phyloP scores from a whole-genome alignment of 37 sponge, comb jelly and placozoan species.

The Axinella damicornis region DNA sequence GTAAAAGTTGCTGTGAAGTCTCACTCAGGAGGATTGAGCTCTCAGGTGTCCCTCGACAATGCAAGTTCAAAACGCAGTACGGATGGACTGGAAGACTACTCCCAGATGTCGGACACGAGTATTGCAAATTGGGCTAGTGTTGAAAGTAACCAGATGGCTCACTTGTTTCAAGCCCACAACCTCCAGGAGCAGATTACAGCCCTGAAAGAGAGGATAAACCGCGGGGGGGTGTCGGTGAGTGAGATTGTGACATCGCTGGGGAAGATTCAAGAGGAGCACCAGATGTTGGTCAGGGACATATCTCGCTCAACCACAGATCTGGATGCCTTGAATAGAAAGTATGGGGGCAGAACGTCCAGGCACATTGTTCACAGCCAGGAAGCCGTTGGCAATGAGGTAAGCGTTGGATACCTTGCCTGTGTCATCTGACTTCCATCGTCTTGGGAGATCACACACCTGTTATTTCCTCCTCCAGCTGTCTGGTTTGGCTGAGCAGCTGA shows the following conservation, averaged over 20 bases:
- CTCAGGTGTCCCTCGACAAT: not conserved
- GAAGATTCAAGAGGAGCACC: slow-evolving; percentile 10
- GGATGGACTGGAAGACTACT: not conserved
- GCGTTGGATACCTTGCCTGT: not conserved
- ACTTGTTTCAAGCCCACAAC: slow-evolving; percentile 3
- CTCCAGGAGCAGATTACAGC: slow-evolving; percentile 18
- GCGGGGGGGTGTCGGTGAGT: not conserved
- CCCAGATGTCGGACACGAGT: not conserved
- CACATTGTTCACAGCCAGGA: not conserved
- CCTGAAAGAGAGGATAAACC: slow-evolving; percentile 18
- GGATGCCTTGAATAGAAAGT: not conserved
- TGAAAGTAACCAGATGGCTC: slow-evolving; percentile 11
- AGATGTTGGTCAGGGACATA: not conserved
- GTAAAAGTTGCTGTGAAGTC: not conserved
- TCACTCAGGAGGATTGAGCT: too few species aligned
- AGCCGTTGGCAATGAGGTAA: slow-evolving; percentile 15
- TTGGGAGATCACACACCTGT: too few species aligned
- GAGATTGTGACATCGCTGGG: not conserved
- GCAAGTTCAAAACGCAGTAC: not conserved
- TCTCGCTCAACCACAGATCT: not conserved
- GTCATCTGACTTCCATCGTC: too few species aligned
- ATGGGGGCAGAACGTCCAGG: not conserved
- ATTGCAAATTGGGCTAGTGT: not conserved
- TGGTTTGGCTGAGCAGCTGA: slow-evolving; percentile 5
- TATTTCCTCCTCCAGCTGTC: not conserved